Base-by-base conservation (phyloP, 2,888 invertebrate species). In the Campopleginae sp. region DNA sequence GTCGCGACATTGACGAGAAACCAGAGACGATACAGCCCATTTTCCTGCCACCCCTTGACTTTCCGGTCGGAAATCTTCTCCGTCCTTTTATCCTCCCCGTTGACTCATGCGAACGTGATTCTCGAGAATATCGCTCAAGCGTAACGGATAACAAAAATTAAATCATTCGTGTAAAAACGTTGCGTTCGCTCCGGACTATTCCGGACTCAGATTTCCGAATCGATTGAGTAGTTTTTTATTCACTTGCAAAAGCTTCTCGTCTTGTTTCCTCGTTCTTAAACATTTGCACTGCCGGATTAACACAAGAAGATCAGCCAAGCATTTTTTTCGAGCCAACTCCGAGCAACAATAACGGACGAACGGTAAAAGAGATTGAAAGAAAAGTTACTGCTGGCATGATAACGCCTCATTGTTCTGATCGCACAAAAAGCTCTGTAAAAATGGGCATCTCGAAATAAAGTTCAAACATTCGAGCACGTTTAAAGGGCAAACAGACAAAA, bases 1-100 rank as follows among this genome's bases (percentile, higher is more conserved):
- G 66, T 54, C 74, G 80, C 63, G 42, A 77, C 65, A 54, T 75
- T 78, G 79, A 84, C 74, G 54, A 70, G 75, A 70, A 79, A 84
- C 75, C 51, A 19, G 65, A 74, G 66, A 78, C 78, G 82, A 79
- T 79, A 71, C 79, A 51, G 63, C 63, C 71, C 61, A 80, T 72
- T 80, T 79, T 74, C 68, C 68, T 51, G n/a, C 14, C 66, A 58
- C 10, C 78, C 66, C 27, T 44, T 65, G 66, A 58, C 48, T 78
- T 83, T 33, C 74, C 74, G 78, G 27, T 48, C 68, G 82, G 82
- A 83, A 78, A 82, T 78, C 66, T 38, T 19, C 23, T n/a, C 31
- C 58, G 42, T 44, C 38, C 51, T 27, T 27, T 7, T 51, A 23
- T 23, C n/a, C 14, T 42, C 6, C 46, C 31, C 42, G 27, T 42